A percentile compares a stretch with the other conserved stretches of the same genome.
phyloP scores from a whole-genome alignment of 2,888 invertebrate genomes.

The Andrena trimmerana region DNA sequence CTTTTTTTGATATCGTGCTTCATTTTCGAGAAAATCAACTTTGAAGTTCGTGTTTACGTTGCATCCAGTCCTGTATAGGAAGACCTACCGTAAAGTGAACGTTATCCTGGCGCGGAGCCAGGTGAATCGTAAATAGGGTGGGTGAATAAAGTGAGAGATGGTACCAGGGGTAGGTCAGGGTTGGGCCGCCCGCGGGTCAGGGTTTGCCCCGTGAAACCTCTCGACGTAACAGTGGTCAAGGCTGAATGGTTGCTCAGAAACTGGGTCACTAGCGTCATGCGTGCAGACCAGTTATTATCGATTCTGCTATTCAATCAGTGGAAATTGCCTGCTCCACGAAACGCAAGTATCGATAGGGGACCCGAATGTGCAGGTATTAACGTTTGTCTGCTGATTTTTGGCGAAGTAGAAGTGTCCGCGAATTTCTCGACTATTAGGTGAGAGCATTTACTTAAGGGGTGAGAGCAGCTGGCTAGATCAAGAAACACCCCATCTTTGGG shows the following conservation, averaged over 20 bases:
- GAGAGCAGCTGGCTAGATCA: too few relatives aligned
- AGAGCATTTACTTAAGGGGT: too few relatives aligned
- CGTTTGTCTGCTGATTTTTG: too few relatives aligned
- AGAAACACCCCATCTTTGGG: too few relatives aligned
- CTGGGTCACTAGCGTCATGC: slow-evolving; percentile 32
- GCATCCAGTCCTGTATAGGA: too few relatives aligned
- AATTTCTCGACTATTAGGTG: too few relatives aligned
- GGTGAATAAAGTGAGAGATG: slow-evolving; percentile 42
- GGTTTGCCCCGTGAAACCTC: slow-evolving; percentile 25
- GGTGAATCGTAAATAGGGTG: slow-evolving; percentile 33
- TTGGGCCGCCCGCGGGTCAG: slow-evolving; percentile 50
- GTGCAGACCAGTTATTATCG: slow-evolving; percentile 7
- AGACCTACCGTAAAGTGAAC: background rate
- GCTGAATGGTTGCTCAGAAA: slow-evolving; percentile 25
- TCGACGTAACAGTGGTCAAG: slow-evolving; percentile 48
- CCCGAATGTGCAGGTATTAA: too few relatives aligned
- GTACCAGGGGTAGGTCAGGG: slow-evolving; percentile 42
- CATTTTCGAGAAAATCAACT: too few relatives aligned
- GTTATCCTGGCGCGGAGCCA: slow-evolving; percentile 45
- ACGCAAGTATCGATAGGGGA: too few relatives aligned
- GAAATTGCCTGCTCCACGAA: slow-evolving; percentile 2
- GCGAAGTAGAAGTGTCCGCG: too few relatives aligned
- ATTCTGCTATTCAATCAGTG: slow-evolving; percentile 14
- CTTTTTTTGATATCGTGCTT: too few relatives aligned
- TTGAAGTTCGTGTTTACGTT: too few relatives aligned